phyloP scores from a whole-genome alignment of 2,797 vertebrate genomes.

The Steatocranus sp. region DNA sequence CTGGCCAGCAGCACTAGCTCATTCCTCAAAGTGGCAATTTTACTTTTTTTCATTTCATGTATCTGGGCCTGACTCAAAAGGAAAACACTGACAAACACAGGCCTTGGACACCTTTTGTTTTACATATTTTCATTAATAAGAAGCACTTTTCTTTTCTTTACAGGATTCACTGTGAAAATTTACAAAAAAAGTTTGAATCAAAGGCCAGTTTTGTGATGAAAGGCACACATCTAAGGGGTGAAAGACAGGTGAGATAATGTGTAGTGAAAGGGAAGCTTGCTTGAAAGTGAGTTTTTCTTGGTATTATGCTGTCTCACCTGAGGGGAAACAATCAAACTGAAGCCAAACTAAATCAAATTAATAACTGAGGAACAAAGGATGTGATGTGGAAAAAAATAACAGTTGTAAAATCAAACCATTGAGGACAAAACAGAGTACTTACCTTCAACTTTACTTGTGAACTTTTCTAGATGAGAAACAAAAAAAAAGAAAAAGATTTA shows the following conservation, averaged over 20 bases:
- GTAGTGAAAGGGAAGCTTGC: neutral
- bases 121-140: neutral
- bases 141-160: neutral
- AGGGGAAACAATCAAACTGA: conserved; percentile 29
- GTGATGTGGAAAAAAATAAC: neutral
- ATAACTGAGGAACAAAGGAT: neutral
- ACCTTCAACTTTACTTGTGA: conserved; percentile 68
- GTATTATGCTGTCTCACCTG: neutral
- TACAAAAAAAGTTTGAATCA: neutral
- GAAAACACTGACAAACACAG: neutral
- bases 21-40: neutral
- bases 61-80: neutral
- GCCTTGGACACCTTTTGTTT: neutral
- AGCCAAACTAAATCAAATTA: neutral
- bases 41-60: neutral
- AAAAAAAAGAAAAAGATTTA: neutral
- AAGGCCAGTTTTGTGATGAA: neutral
- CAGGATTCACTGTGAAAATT: neutral
- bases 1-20: conserved; percentile 1
- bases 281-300: neutral
- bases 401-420: neutral
- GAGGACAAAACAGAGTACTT: neutral
- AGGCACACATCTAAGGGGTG: neutral
- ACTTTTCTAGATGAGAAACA: conserved; percentile 44
- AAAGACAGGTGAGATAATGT: neutral